These are phyloP conservation scores for Spizaetus ornatus DNA, from an alignment of 2,113 vertebrate genomes.

Conservation along the genomic window DNA sequence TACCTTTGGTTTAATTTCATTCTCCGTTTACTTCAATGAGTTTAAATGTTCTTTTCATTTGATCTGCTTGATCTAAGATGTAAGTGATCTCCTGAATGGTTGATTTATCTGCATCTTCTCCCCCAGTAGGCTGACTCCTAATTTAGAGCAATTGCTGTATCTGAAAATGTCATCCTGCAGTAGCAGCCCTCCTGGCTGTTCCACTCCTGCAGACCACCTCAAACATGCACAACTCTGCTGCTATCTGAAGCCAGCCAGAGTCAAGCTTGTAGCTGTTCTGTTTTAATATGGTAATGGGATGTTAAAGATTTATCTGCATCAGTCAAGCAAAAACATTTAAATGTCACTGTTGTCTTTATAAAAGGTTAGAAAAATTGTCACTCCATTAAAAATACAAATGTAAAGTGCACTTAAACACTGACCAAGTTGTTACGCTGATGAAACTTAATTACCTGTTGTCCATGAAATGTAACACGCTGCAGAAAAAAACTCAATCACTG, in stretches of 20 bases:
- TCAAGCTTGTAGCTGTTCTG: neutral
- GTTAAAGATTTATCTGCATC: neutral
- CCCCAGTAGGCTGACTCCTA: neutral
- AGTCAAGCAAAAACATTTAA: neutral
- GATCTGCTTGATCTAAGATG: neutral
- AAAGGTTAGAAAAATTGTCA: neutral
- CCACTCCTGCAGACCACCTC: neutral
- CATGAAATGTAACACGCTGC: neutral
- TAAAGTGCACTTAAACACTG: constrained; percentile 3
- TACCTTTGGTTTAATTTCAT: neutral
- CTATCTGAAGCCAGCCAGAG: neutral
- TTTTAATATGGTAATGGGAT: neutral
- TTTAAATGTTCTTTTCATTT: neutral
- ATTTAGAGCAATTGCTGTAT: neutral
- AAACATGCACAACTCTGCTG: neutral
- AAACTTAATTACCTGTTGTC: constrained; percentile 57
- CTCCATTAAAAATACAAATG: neutral
- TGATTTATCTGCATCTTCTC: neutral
- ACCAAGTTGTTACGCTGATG: neutral
- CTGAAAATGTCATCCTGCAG: neutral
- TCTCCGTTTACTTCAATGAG: neutral
- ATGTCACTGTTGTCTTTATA: neutral
- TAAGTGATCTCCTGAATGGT: neutral
- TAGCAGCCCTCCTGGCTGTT: neutral
- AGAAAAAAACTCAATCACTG: neutral